phyloP scores from a whole-genome alignment of 2,113 vertebrate genomes.

The Nematolebias whitei region DNA sequence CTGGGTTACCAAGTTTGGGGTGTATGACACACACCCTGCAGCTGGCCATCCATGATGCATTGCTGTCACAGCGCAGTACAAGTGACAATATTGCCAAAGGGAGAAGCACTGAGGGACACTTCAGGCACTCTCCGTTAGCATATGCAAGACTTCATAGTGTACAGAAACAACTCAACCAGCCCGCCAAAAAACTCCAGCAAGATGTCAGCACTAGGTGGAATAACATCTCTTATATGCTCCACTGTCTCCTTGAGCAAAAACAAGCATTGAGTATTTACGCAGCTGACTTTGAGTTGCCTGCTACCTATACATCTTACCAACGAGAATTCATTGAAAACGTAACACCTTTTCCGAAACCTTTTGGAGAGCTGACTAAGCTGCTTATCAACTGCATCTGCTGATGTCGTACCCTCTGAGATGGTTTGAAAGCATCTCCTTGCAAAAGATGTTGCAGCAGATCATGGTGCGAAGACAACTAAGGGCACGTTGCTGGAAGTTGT shows the following conservation, averaged over 20 bases:
- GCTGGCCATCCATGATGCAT: too few species aligned
- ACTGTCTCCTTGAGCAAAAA: not conserved
- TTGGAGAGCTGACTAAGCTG: conserved; percentile 1
- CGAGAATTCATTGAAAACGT: not conserved
- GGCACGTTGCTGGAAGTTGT: not conserved
- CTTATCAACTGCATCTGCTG: not conserved
- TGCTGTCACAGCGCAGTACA: too few species aligned
- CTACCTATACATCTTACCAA: too few species aligned
- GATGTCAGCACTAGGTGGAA: conserved; percentile 2
- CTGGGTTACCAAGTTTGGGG: too few species aligned
- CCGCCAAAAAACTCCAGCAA: not conserved
- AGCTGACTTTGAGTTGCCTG: not conserved
- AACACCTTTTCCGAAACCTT: not conserved
- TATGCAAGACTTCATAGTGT: not conserved
- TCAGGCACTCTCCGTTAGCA: not conserved
- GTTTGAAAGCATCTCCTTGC: not conserved
- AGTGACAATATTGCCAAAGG: conserved; percentile 2
- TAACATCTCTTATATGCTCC: not conserved
- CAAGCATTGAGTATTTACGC: too few species aligned
- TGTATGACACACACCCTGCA: too few species aligned
- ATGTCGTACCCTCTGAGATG: not conserved
- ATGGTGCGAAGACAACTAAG: conserved; percentile 2
- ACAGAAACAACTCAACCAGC: not conserved
- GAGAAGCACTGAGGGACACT: not conserved
- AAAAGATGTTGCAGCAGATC: not conserved